Conservation (phyloP, 2,113 vertebrate genomes). For the Syrmaticus mikado region DNA sequence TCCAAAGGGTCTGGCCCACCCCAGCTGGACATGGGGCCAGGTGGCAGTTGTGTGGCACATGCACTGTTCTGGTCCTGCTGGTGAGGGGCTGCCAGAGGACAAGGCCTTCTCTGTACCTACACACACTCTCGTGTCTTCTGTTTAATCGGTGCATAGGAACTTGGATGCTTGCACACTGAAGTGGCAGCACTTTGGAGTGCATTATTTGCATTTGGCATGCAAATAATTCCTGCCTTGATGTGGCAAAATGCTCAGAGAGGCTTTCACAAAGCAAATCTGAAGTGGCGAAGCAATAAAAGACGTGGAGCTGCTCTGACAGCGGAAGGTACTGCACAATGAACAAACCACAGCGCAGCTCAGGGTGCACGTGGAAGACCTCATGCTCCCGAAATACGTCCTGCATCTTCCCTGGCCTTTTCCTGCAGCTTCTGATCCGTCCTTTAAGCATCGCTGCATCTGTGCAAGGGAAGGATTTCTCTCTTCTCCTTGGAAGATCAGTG, state of each 20-base stretch:
- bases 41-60: neutral
- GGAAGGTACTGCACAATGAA: neutral
- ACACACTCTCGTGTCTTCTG: neutral
- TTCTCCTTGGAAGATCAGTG: neutral
- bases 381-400: neutral
- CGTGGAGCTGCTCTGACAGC: neutral
- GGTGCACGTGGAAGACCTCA: neutral
- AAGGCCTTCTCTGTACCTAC: neutral
- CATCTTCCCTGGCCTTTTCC: neutral
- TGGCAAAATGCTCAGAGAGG: neutral
- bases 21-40: neutral
- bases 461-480: neutral
- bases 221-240: neutral
- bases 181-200: neutral
- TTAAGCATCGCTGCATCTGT: neutral
- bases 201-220: neutral
- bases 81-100: neutral
- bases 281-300: neutral
- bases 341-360: accelerated
- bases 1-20: neutral
- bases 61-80: neutral
- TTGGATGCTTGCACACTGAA: neutral
- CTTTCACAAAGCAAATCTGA: neutral
- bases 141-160: accelerated
- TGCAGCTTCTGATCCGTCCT: neutral